phyloP scores from a whole-genome alignment of 1,140 invertebrate species.

The Phocides pigmalion region DNA sequence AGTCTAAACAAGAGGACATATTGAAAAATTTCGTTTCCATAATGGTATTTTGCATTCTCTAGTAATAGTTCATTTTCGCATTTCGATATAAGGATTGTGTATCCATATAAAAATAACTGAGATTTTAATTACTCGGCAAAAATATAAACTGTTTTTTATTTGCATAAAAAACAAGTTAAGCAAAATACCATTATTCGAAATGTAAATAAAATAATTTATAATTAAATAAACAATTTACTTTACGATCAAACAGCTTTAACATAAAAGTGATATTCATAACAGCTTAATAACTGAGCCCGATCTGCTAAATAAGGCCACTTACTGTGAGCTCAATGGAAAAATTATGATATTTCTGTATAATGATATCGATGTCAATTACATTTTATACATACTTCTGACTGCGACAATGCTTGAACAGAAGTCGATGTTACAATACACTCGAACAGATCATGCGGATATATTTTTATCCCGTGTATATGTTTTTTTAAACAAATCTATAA shows the following conservation, averaged over 20 bases:
- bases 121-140: no score
- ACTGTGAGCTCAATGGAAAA: not conserved
- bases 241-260: not conserved
- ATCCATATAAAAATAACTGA: not conserved
- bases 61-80: no score
- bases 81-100: no score
- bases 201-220: not conserved
- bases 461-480: no score
- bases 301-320: not conserved
- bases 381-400: constrained; percentile 4
- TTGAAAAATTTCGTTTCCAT: no score
- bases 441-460: no score
- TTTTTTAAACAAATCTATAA: no score
- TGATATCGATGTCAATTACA: constrained; percentile 6
- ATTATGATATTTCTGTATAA: constrained; percentile 15
- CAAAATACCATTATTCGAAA: not conserved
- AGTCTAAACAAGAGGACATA: no score
- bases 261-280: not conserved
- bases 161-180: no score
- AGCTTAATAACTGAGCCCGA: not conserved
- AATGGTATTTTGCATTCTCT: no score
- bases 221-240: not conserved
- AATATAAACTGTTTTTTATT: no score
- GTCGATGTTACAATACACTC: no score
- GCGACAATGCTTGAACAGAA: not conserved